Evolutionary conservation across 2,113 vertebrate genomes (phyloP), one percentile per base, ranked within the genome.

Genomic region (Otus sunia): DNA sequence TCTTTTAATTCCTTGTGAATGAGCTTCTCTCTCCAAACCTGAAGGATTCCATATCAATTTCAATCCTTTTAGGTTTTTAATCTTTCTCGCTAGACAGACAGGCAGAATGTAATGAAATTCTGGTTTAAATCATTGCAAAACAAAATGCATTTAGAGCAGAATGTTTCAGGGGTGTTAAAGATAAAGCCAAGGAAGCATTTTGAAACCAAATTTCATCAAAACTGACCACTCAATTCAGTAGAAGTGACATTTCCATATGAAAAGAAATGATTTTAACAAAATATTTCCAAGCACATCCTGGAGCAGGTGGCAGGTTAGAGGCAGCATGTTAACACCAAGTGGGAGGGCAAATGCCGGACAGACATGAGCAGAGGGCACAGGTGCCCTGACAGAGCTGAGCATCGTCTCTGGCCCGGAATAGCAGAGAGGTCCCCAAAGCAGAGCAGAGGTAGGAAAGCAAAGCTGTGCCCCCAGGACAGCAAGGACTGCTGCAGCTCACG

Each of bases 11-110:
- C 87, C 22, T 59, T 41, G 15, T 66, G 71, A 95, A 95, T 92
- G 92, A 96, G 93, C 32, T 72, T 76, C 81, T 91, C 81, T 88
- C 86, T 96, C 93, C 49, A 93, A 95, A 96, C 85, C 93, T 86
- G 92, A 80, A 93, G 74, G 88, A 96, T 94, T 94, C 78, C 49
- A 9, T 92, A 96, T 76, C 62, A 93, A 73, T 97, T 90, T 93
- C 58, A 88, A 69, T 50, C 87, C 90, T 85, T 95, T 95, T 32
- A 90, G 74, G 52, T 86, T 88, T 96, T 95, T 95, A 94, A 85
- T 95, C 71, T 93, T 87, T 80, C 78, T 88, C 6, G 6, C 91
- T 92, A 96, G 93, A 79, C 66, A 75, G 60, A 78, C 86, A 73
- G 3, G 71, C 66, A 88, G 78, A 85, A 94, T 7, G 34, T 85